phyloP scores from a whole-genome alignment of 2,888 invertebrate genomes.

The Tenthredo mesomela region DNA sequence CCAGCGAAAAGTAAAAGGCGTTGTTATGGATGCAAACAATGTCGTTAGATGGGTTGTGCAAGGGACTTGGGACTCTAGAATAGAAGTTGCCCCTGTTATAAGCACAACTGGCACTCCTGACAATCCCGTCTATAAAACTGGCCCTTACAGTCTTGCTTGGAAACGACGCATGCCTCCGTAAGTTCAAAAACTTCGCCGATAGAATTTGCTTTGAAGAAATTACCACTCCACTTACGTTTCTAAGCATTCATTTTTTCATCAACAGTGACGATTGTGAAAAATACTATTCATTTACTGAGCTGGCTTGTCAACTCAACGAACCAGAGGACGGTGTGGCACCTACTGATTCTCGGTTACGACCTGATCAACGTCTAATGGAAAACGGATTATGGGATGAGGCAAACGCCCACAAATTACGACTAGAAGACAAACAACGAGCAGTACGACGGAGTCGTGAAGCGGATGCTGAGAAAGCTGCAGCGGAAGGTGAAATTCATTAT shows the following conservation, averaged over 20 bases:
- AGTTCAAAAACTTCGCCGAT: slow-evolving; percentile 67
- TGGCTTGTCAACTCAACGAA: slow-evolving; percentile 98
- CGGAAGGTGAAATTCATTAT: slow-evolving; percentile 77
- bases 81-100: slow-evolving; percentile 96
- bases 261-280: slow-evolving; percentile 83
- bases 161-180: slow-evolving; percentile 88
- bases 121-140: slow-evolving; percentile 96
- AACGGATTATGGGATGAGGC: slow-evolving; percentile 95
- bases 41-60: slow-evolving; percentile 87
- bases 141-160: slow-evolving; percentile 93
- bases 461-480: slow-evolving; percentile 86
- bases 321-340: slow-evolving; percentile 95
- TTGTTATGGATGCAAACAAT: slow-evolving; percentile 86
- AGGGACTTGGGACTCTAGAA: slow-evolving; percentile 97
- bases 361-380: slow-evolving; percentile 99
- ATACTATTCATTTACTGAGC: slow-evolving; percentile 96
- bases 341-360: slow-evolving; percentile 94
- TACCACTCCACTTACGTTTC: background rate
- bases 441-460: slow-evolving; percentile 89
- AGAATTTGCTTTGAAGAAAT: background rate
- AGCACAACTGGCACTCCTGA: slow-evolving; percentile 84
- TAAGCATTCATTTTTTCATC: background rate
- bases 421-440: slow-evolving; percentile 97
- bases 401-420: slow-evolving; percentile 89
- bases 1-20: slow-evolving; percentile 93